Base-by-base conservation (phyloP, 2,113 vertebrate genomes). In the Ploceus nigricollis region DNA sequence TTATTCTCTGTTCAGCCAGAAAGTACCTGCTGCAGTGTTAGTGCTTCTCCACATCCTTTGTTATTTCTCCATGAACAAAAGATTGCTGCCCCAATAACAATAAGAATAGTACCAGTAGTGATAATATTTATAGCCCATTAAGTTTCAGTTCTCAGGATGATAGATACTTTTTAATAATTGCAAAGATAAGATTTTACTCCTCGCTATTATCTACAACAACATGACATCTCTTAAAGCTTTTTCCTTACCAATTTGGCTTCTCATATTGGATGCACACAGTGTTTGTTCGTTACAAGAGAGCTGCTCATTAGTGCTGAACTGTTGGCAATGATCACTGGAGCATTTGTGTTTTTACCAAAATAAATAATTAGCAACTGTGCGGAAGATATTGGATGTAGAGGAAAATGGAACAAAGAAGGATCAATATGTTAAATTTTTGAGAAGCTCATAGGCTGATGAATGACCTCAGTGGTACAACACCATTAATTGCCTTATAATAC, bases 341-440 rank as follows among this genome's bases (percentile, higher is more conserved):
- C 78, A 88, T 91, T 96, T 90, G 73, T 70, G 66, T 33, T 96
- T 94, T 94, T 88, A 89, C 57, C 39, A 82, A 95, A 95, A 96
- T 87, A 94, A 96, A 88, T 79, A 93, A 91, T 94, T 94, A 95
- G 63, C 37, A 70, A 92, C 82, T 63, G 22, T 56, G 25, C 5
- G 16, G 82, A 90, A 89, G 85, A 87, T 79, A 82, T 79, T 72
- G 27, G 27, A 89, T 83, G 35, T 13, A 37, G 61, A 23, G n/a
- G 47, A 33, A 87, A 88, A 82, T 39, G 33, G 51, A 88, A 87
- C 64, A 94, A 94, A 85, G 64, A 48, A 90, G 58, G 51, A 76
- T 95, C 88, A 54, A 51, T 79, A 85, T n/a, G 28, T 87, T 75
- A 93, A 79, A 87, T 68, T 69, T 89, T 35, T 79, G 65, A 95